These are phyloP conservation scores for Caenorhabditis tropicalis DNA, from an alignment of 1,140 invertebrate species.

Conservation along the genomic window DNA sequence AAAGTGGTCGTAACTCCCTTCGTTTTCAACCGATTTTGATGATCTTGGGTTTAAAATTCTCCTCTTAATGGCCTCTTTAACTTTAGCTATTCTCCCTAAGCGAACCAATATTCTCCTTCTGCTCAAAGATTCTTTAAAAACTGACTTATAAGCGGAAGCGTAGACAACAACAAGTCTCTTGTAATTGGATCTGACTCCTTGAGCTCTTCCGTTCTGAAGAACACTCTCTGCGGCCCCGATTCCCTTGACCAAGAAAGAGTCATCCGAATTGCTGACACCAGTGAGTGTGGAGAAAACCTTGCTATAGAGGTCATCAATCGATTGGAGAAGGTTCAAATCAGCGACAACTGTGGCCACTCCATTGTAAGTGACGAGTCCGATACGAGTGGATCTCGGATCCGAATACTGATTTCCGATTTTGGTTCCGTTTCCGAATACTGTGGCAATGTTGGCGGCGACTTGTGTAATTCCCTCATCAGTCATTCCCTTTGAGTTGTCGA, in stretches of 20 bases:
- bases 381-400: neutral
- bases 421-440: conserved; percentile 25
- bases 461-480: neutral
- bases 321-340: neutral
- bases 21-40: too few relatives aligned
- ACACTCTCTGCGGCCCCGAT: neutral
- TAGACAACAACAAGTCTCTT: conserved; percentile 25
- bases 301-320: neutral
- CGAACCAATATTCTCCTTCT: too few relatives aligned
- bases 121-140: neutral
- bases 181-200: neutral
- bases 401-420: conserved; percentile 12
- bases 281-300: neutral
- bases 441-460: conserved; percentile 15
- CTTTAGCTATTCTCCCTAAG: too few relatives aligned
- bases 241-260: neutral
- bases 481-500: conserved; percentile 24
- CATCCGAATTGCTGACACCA: neutral
- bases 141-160: conserved; percentile 24
- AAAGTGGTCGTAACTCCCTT: too few relatives aligned
- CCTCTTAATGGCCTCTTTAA: too few relatives aligned
- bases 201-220: neutral
- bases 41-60: too few relatives aligned
- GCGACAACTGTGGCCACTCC: neutral
- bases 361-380: conserved; percentile 5